phyloP scores from a whole-genome alignment of 2,888 invertebrate genomes.

The Andrena camellia region DNA sequence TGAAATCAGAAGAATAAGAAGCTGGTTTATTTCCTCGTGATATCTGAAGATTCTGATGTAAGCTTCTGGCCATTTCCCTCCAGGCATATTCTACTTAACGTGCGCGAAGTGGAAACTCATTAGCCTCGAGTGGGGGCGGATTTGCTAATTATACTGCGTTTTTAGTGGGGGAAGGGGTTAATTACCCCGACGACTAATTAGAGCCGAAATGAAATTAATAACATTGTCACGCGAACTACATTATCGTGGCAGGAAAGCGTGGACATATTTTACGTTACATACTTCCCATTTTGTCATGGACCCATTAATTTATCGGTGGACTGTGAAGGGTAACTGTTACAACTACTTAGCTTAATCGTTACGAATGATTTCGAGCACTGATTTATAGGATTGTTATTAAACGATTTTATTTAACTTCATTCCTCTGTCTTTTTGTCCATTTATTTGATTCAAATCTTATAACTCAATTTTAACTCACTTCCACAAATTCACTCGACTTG shows the following conservation, averaged over 20 bases:
- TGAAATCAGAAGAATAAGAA: no score
- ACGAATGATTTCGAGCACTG: no score
- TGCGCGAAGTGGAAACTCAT: constrained; percentile 40
- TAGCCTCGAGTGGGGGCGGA: constrained; percentile 23
- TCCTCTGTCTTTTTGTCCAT: no score
- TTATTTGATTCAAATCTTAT: no score
- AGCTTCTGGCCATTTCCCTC: constrained; percentile 13
- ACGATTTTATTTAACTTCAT: no score
- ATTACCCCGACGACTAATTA: constrained; percentile 25
- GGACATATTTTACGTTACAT: neutral
- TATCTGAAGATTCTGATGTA: neutral
- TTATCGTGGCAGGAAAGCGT: neutral
- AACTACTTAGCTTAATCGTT: no score
- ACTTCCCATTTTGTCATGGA: neutral
- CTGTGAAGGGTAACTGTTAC: no score
- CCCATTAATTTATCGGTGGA: neutral
- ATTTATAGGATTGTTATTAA: no score
- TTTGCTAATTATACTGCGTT: constrained; percentile 35
- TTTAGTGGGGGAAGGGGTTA: constrained; percentile 8
- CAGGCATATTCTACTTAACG: constrained; percentile 25
- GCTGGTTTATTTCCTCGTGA: neutral
- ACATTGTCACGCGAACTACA: neutral
- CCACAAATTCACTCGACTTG: no score
- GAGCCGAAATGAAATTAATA: constrained; percentile 24
- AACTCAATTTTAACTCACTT: no score